Evolutionary conservation across 2,888 invertebrate genomes (phyloP), one percentile per base, ranked within the genome.

Genomic region (Melieria crassipennis): DNA sequence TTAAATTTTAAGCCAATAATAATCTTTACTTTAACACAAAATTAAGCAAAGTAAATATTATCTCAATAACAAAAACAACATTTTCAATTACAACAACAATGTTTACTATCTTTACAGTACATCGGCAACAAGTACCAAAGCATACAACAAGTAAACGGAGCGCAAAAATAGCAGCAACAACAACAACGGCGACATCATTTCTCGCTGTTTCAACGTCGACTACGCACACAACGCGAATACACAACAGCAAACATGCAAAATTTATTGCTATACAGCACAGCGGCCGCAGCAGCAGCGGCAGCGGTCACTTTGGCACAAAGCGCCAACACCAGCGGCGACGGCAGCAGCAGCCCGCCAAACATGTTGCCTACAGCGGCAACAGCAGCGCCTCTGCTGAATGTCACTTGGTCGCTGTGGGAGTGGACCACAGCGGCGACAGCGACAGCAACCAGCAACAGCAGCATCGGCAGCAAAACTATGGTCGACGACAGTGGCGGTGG

Each of bases 351-450:
- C 6, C 52, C 55, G 9, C 16, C 43, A 45, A 11, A 62, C 46
- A 55, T 65, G 52, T 10, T 46, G 13, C 5, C 58, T 52, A 47
- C 47, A 7, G 5, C 46, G 42, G 9, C 60, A 52, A 10, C 62
- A 16, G 16, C 52, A 62, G 45, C 68, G 5, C 56, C 55, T 30
- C 43, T 67, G 48, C 7, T 63, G 16, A 75, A 77, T 69, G 63
- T 73, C 47, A 62, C 72, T 30, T 74, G 71, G 72, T 56, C 60
- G 46, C 71, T 74, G 10, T 69, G 73, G 55, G 71, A 73, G 61
- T 66, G 69, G n/a, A 68, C 74, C n/a, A 62, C 73, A 50, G n/a
- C 65, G 9, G 50, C 72, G 57, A 64, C 72, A 67, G 70, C 68
- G 7, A 16, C 48, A 46, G 16, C 42, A 47, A 9, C 70, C 7